phyloP scores from a whole-genome alignment of 2,888 invertebrate species.

The Sphaerophoria taeniata region DNA sequence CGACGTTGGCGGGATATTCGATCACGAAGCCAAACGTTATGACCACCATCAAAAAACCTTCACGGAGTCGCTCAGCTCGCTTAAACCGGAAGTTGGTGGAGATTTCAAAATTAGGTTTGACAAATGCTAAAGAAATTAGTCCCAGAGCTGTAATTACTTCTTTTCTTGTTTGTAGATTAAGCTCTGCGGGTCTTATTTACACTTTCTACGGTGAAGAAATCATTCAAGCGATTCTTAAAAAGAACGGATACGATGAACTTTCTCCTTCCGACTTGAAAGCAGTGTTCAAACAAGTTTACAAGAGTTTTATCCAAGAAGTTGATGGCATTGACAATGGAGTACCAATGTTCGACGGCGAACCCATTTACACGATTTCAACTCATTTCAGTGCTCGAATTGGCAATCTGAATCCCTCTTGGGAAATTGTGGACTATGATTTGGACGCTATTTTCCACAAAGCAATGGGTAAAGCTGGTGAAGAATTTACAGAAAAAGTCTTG shows the following conservation, averaged over 20 bases:
- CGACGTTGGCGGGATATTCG: constrained; percentile 95
- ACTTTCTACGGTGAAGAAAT: constrained; percentile 94
- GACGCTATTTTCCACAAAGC: constrained; percentile 90
- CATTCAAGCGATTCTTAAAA: constrained; percentile 85
- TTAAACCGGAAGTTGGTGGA: constrained; percentile 86
- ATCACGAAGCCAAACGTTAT: constrained; percentile 89
- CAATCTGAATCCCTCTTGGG: constrained; percentile 94
- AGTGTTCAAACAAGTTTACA: constrained; percentile 90
- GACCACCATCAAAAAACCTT: constrained; percentile 97
- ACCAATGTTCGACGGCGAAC: constrained; percentile 89
- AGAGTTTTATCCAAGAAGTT: constrained; percentile 94
- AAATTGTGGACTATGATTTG: constrained; percentile 84
- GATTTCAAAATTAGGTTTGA: constrained; percentile 85
- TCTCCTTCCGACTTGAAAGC: constrained; percentile 84
- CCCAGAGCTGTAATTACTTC: not conserved
- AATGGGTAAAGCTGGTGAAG: constrained; percentile 89
- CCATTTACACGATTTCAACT: constrained; percentile 90
- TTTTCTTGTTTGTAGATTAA: constrained; percentile 86
- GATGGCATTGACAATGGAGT: constrained; percentile 99
- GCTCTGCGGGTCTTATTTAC: constrained; percentile 97
- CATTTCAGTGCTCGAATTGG: constrained; percentile 90
- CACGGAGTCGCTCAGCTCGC: constrained; percentile 86
- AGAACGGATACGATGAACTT: constrained; percentile 82
- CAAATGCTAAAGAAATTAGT: not conserved
- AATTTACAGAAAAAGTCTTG: constrained; percentile 88